Percentiles rank a stretch among this genome's conserved stretches.
Evolutionary conservation across 2,888 invertebrate species (phyloP).

Genomic region (Parasteatoda lunata): DNA sequence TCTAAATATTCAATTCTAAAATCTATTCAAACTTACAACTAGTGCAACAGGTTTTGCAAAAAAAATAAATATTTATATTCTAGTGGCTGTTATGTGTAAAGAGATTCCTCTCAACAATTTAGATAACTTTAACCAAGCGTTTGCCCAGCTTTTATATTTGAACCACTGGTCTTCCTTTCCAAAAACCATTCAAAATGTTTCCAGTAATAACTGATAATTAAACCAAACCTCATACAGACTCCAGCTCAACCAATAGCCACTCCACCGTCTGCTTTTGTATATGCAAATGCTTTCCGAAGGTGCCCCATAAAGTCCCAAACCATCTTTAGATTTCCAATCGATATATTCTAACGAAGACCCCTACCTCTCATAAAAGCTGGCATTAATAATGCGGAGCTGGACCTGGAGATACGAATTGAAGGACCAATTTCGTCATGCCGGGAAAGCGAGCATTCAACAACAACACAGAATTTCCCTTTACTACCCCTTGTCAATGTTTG

Average conservation of each 20-base stretch:
- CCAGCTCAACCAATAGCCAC: conserved; percentile 36
- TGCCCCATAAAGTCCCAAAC: conserved; percentile 33
- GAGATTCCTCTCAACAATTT: too few species aligned
- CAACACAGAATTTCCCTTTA: conserved; percentile 29
- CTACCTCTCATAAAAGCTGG: conserved; percentile 46
- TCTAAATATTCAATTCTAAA: too few species aligned
- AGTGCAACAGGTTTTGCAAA: too few species aligned
- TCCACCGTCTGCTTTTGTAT: conserved; percentile 33
- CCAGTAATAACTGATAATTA: conserved; percentile 53
- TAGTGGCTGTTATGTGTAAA: too few species aligned
- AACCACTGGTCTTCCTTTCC: not conserved
- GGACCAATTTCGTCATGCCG: conserved; percentile 38
- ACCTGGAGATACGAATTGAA: conserved; percentile 39
- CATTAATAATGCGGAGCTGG: conserved; percentile 47
- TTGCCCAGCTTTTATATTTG: too few species aligned
- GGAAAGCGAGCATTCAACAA: conserved; percentile 51
- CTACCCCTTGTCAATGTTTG: conserved; percentile 53
- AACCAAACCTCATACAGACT: conserved; percentile 25
- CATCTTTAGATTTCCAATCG: conserved; percentile 19
- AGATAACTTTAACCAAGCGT: too few species aligned
- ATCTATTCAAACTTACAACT: too few species aligned
- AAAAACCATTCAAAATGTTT: conserved; percentile 29
- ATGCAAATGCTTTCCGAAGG: conserved; percentile 19
- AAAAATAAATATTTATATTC: too few species aligned
- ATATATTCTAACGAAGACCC: conserved; percentile 57